Conservation (phyloP, 2,113 vertebrate genomes). For the Panurus biarmicus region DNA sequence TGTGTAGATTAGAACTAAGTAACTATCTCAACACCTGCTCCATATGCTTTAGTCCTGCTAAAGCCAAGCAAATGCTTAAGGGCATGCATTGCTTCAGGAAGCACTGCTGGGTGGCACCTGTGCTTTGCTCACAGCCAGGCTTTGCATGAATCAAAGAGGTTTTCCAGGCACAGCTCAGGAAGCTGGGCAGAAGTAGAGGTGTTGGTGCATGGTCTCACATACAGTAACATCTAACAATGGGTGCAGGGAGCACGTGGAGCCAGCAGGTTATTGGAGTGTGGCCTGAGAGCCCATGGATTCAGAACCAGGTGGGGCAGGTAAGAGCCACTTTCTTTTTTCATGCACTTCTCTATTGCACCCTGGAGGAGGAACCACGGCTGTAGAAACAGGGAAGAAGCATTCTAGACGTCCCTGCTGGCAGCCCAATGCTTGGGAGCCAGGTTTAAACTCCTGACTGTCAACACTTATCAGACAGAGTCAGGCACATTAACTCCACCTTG, state of each 20-base stretch:
- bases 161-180: not conserved
- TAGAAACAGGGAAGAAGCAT: not conserved
- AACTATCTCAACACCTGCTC: not conserved
- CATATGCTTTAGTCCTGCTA: not conserved
- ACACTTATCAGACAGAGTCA: not conserved
- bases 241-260: rapidly evolving
- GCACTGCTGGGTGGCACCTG: not conserved
- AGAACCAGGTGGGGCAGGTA: not conserved
- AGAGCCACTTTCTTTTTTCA: not conserved
- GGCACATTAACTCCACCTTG: not conserved
- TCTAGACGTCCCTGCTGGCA: not conserved
- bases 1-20: not conserved
- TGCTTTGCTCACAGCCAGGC: not conserved
- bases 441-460: not conserved
- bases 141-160: not conserved
- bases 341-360: not conserved
- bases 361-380: not conserved
- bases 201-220: not conserved
- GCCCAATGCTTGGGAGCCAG: not conserved
- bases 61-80: not conserved
- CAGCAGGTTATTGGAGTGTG: not conserved
- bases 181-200: not conserved
- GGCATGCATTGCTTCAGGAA: rapidly evolving
- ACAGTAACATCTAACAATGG: rapidly evolving
- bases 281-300: not conserved